Conservation (phyloP, 2,113 vertebrate genomes). For the Lagopus leucura region DNA sequence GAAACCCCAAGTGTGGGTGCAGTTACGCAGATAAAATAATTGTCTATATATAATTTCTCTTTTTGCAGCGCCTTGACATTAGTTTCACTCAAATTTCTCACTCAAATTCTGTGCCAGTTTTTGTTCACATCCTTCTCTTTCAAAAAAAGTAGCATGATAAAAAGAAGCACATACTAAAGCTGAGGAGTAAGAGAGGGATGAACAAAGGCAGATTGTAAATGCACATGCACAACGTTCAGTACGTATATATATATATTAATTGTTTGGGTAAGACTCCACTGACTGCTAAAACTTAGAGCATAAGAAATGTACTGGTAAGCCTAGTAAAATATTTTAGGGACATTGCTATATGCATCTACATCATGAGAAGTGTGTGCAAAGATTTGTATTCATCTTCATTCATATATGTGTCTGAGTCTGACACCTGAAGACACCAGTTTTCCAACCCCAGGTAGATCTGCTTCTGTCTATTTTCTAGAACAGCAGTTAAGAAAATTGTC, state of each 20-base stretch:
- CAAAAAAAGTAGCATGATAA: not conserved
- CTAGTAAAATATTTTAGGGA: not conserved
- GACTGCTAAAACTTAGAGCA: not conserved
- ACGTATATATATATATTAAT: not conserved
- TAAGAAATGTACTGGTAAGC: not conserved
- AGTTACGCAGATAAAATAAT: not conserved
- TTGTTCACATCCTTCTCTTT: not conserved
- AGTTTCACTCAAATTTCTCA: conserved; percentile 9
- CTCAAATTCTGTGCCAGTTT: not conserved
- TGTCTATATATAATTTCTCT: not conserved
- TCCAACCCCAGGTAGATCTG: not conserved
- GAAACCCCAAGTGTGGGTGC: not conserved
- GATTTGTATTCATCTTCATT: not conserved
- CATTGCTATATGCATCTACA: not conserved
- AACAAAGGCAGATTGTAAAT: not conserved
- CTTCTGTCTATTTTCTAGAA: not conserved
- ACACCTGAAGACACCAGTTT: accelerated
- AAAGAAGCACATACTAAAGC: not conserved
- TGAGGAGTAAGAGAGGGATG: not conserved
- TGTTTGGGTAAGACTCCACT: not conserved
- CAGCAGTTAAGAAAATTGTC: not conserved
- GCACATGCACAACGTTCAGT: not conserved
- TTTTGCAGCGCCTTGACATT: not conserved
- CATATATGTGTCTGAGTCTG: not conserved
- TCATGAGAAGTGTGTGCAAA: not conserved